Evolutionary conservation across 2,113 vertebrate species (phyloP), one percentile per base, ranked within the genome.

Genomic region (Leucopsar rothschildi): DNA sequence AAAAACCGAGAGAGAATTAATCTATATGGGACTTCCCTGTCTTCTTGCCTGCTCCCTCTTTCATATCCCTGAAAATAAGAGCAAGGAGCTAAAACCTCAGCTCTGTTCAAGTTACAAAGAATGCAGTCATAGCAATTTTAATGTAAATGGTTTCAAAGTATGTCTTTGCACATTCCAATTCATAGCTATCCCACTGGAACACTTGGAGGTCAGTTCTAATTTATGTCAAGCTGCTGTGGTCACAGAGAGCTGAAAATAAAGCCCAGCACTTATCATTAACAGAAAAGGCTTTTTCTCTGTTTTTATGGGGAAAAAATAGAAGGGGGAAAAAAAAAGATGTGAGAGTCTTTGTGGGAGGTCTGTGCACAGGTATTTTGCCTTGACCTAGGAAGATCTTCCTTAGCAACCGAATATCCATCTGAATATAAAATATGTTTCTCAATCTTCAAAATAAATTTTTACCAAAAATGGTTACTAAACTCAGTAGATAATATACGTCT

Each of bases 171-270:
- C 59, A 73, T 90, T 94, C 50, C 9, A 73, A 24, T 90, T 69
- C 44, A 59, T 59, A 92, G 72, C 14, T 69, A 45, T 91, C 75
- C 82, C 75, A 72, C 49, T 72, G 82, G 71, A 90, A 66, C 63
- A 73, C 31, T 16, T 57, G 37, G 23, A 88, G 55, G 50, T 95
- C 75, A 86, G 50, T 82, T 90, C 50, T 88, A 92, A 94, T 93
- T 90, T 93, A 69, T 69, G 76, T 93, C 90, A 94, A 97, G 63
- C 28, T 92, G 23, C 33, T 88, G 50, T 60, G 50, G 82, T 73
- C 76, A 66, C 45, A 92, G 45, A 91, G 9, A 66, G 15, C 8
- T 69, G 66, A 82, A 93, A 92, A 87, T 40, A 82, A 82, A 84
- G 14, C 19, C 15, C 19, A 85, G 35, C 11, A 83, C 37, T 93